These are phyloP conservation scores for Myripristis jacobus DNA, from an alignment of 2,797 vertebrate genomes.

Conservation along the genomic window DNA sequence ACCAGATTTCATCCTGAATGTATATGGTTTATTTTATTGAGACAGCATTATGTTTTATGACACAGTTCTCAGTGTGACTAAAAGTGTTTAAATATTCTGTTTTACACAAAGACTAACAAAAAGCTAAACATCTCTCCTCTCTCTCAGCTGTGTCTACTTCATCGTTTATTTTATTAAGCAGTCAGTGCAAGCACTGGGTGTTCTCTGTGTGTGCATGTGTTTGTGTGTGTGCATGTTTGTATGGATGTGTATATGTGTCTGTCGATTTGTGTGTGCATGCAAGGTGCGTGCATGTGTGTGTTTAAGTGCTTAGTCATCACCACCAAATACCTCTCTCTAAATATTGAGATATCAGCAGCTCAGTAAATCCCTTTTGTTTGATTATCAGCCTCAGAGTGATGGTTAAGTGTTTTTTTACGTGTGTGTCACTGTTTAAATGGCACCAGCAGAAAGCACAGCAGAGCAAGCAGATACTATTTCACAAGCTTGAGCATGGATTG, in stretches of 20 bases:
- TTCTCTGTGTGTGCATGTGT: constrained; percentile 8
- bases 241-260: neutral
- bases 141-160: constrained; percentile 12
- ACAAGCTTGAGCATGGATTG: constrained; percentile 1
- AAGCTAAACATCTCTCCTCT: constrained; percentile 2
- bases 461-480: neutral
- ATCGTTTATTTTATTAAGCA: constrained; percentile 35
- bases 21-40: constrained; percentile 16
- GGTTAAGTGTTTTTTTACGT: constrained; percentile 8
- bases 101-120: neutral
- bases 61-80: neutral
- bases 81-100: neutral
- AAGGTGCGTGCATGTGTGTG: constrained; percentile 10
- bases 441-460: neutral
- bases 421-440: constrained; percentile 27
- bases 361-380: constrained; percentile 39
- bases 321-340: constrained; percentile 18
- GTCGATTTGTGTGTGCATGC: constrained; percentile 17
- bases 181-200: neutral
- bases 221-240: constrained; percentile 27
- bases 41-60: constrained; percentile 15
- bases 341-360: constrained; percentile 39
- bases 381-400: neutral
- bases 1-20: constrained; percentile 22
- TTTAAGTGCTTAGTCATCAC: constrained; percentile 10